Base-by-base conservation (phyloP, 2,888 invertebrate species). In the Drosophila percnosoma region DNA sequence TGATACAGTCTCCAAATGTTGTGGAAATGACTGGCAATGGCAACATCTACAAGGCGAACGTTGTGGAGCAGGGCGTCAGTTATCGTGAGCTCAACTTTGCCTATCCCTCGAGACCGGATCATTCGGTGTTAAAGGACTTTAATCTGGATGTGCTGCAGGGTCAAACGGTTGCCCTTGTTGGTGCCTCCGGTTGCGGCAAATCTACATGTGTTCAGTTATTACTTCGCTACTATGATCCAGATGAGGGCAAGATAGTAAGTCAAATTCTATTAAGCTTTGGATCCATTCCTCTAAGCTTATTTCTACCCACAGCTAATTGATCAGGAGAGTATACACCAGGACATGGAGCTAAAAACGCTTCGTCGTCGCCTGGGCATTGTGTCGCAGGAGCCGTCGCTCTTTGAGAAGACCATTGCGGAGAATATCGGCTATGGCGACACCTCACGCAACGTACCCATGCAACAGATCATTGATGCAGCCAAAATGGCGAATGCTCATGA, bases 351-450 rank as follows among this genome's bases (percentile, higher is more conserved):
- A 11, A 92, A 94, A 21, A 95, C 95, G 89, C 92, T 97, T 11
- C 94, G 98, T 61, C 94, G 95, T 42, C 96, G 97, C 73, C 94
- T 98, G 68, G 98, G 98, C 2, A 96, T 98, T 64, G 96, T 98
- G 1, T 97, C 97, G 18, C 98, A 99, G 93, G 98, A 98, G 89
- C 98, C 98, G 0, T 95, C 97, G 6, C 94, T 98, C 2, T 98
- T 98, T 92, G 97, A 97, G 91, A 95, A 96, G 64, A 97, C 97
- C 21, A 97, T 99, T 69, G 95, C 95, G 1, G 97, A 98, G 83
- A 99, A 99, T 91, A 98, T 99, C 75, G 96, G 97, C 0, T 98
- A 98, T 89, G 98, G 98, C 0, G 97, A 97, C 91, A 97, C 96
- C 89, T 92, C 93, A 0, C 93, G 96, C 8, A 92, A 91, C 4